phyloP scores from a whole-genome alignment of 1,140 invertebrate species.

The Xylocopa sonorina region DNA sequence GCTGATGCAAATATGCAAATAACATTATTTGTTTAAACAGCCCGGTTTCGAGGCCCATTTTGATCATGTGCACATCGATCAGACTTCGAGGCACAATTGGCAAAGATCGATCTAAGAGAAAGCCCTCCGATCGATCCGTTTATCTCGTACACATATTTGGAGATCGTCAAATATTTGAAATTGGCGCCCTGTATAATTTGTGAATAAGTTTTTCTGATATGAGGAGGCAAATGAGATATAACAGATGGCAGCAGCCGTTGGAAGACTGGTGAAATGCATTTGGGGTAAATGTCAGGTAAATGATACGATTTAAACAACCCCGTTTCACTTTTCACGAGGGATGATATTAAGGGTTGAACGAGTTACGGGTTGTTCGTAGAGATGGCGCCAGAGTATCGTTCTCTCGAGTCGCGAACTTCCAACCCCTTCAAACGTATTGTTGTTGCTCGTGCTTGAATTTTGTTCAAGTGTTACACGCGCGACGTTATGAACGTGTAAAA shows the following conservation, averaged over 20 bases:
- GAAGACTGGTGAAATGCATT: slow-evolving; percentile 1
- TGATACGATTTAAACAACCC: slow-evolving; percentile 56
- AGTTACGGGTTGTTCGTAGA: slow-evolving; percentile 54
- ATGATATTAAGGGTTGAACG: slow-evolving; percentile 49
- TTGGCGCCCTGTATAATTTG: slow-evolving; percentile 4
- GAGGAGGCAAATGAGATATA: slow-evolving; percentile 9
- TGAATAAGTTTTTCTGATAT: no score
- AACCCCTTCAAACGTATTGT: neutral
- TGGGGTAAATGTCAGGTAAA: slow-evolving; percentile 53
- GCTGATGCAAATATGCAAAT: slow-evolving; percentile 21
- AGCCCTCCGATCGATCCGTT: neutral
- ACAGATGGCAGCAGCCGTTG: slow-evolving; percentile 57
- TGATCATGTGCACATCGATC: neutral
- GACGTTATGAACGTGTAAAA: no score
- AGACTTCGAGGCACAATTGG: neutral
- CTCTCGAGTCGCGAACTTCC: neutral
- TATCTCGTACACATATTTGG: no score
- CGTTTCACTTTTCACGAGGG: slow-evolving; percentile 46
- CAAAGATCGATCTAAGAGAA: neutral
- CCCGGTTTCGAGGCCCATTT: neutral
- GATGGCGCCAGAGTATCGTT: slow-evolving; percentile 72
- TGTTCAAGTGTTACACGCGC: neutral
- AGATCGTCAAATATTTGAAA: neutral
- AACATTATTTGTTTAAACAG: slow-evolving; percentile 9
- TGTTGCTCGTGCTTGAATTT: no score